Percentiles rank a stretch among this genome's conserved stretches.
These are phyloP conservation scores for Australoheros scitulus DNA, from an alignment of 2,113 vertebrate genomes.

Conservation along the genomic window DNA sequence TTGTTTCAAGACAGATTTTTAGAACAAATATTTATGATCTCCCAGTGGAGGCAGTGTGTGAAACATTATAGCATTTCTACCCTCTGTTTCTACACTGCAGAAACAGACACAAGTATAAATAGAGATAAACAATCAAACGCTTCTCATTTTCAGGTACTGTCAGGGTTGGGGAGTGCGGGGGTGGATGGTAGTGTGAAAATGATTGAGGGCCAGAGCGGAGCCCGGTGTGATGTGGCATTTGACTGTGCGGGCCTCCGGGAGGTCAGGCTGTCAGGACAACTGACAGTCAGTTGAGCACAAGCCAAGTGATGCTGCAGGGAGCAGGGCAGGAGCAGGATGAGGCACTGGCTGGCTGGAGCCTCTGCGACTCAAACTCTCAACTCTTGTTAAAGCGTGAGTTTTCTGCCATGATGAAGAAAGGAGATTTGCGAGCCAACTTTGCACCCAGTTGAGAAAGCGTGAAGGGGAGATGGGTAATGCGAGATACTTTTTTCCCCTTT, in stretches of 20 bases:
- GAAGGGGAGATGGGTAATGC: not conserved
- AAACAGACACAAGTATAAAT: constrained; percentile 12
- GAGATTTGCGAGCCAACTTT: not conserved
- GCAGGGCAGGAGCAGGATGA: constrained; percentile 40
- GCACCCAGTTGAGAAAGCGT: not conserved
- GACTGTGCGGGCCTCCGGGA: constrained; percentile 37
- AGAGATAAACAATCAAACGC: constrained; percentile 39
- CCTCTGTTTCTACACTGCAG: not conserved
- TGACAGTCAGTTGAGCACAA: constrained; percentile 50
- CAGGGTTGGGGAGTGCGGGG: not conserved
- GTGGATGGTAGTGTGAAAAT: constrained; percentile 42
- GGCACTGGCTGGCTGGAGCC: not conserved
- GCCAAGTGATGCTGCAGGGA: constrained; percentile 47
- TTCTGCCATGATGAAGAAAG: not conserved
- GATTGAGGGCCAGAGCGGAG: constrained; percentile 39
- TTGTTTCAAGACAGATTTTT: not conserved
- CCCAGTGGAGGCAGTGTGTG: constrained; percentile 1
- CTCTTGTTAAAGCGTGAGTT: constrained; percentile 10
- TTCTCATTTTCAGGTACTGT: constrained; percentile 43
- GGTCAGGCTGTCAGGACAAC: constrained; percentile 65
- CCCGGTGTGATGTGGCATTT: constrained; percentile 53
- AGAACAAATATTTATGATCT: constrained; percentile 19
- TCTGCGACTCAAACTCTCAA: not conserved
- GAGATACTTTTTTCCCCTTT: not conserved
- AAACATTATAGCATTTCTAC: not conserved